Base-by-base conservation (phyloP, 2,113 vertebrate species). In the Chaenogobius annularis region DNA sequence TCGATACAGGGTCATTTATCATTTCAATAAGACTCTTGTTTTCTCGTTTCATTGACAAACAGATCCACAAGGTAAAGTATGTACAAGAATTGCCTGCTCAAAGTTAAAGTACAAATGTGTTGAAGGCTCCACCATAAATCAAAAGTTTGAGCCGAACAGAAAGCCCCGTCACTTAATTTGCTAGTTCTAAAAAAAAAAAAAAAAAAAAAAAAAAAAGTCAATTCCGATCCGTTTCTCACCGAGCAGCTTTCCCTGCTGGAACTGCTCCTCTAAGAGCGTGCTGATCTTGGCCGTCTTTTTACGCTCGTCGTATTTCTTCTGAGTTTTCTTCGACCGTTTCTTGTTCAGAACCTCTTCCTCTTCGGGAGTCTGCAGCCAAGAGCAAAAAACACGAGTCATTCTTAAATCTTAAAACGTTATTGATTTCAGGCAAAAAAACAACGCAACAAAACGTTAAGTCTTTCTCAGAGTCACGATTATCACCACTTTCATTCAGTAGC, bases 341-440 rank as follows among this genome's bases (percentile, higher is more conserved):
- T 97, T 98, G 87, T 99, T 99, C 83, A 99, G 88, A 70, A 96
- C 95, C 66, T 99, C 98, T 68, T 99, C 98, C 76, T 99, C 98
- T 66, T 99, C 98, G 43, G 97, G 95, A 70, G 96, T 98, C 98
- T 99, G 74, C 11, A 82, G 44, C 1, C 22, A n/a, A n/a, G n/a
- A n/a, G n/a, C n/a, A n/a, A n/a, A n/a, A n/a, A n/a, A n/a, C n/a
- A n/a, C n/a, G n/a, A n/a, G n/a, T n/a, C n/a, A n/a, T n/a, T n/a
- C n/a, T n/a, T n/a, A n/a, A n/a, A n/a, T n/a, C n/a, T n/a, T n/a
- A n/a, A n/a, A n/a, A n/a, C n/a, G n/a, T n/a, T n/a, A n/a, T n/a
- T n/a, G n/a, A n/a, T n/a, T n/a, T n/a, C n/a, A n/a, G n/a, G n/a
- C n/a, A n/a, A n/a, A n/a, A n/a, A n/a, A n/a, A n/a, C n/a, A n/a